Evolutionary conservation across 2,113 vertebrate species (phyloP).

Genomic region (Tautogolabrus adspersus): DNA sequence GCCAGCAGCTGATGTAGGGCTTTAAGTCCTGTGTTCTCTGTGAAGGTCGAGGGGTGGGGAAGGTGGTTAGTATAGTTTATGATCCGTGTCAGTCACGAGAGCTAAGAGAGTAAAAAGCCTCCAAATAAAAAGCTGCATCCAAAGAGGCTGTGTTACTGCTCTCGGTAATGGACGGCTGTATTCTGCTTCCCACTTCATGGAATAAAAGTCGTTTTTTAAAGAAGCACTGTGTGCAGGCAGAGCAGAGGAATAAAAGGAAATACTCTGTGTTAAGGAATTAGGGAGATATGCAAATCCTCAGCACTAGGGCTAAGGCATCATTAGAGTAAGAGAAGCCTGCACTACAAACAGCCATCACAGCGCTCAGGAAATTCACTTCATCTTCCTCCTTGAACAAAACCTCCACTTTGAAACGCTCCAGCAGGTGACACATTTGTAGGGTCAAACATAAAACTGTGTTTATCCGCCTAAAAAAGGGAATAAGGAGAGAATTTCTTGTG

Average conservation of each 20-base stretch:
- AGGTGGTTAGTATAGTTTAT: conserved; percentile 48
- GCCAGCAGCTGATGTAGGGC: conserved; percentile 49
- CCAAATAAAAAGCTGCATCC: conserved; percentile 50
- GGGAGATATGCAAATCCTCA: conserved; percentile 66
- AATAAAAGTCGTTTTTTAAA: conserved; percentile 24
- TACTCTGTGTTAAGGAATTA: conserved; percentile 36
- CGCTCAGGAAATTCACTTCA: conserved; percentile 54
- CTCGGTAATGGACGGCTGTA: conserved; percentile 35
- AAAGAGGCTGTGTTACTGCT: conserved; percentile 28
- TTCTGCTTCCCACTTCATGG: conserved; percentile 40
- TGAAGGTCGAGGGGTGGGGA: conserved; percentile 58
- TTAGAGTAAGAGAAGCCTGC: conserved; percentile 50
- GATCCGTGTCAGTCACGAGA: conserved; percentile 63
- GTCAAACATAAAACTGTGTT: conserved; percentile 40
- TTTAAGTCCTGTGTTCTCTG: conserved; percentile 16
- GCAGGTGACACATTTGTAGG: conserved; percentile 24
- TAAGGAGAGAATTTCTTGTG: background rate
- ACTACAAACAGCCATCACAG: conserved; percentile 44
- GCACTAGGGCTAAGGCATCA: conserved; percentile 43
- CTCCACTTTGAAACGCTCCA: conserved; percentile 38
- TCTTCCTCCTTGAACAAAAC: conserved; percentile 42
- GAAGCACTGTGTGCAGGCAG: conserved; percentile 11
- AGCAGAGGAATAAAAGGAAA: conserved; percentile 35
- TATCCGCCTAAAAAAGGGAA: conserved; percentile 5
- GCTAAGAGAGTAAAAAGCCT: conserved; percentile 39